Evolutionary conservation across 64 coral and sea anemone genomes (phyloP), one percentile per base, ranked within the genome.

Genomic region (Platygyra sinensis): DNA sequence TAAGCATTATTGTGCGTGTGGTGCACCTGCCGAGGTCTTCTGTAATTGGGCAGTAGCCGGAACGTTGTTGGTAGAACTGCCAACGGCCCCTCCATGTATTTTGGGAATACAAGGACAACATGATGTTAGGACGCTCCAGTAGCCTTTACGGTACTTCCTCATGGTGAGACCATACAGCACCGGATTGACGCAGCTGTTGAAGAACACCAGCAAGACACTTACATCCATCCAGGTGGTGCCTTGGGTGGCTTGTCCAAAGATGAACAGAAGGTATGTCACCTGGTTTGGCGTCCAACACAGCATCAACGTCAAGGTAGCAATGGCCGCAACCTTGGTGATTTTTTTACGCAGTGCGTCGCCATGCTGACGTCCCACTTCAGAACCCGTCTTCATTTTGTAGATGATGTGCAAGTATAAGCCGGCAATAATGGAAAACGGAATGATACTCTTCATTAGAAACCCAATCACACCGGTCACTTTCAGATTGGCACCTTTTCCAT

Each of bases 101-200:
- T 30, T 59, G 78, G 4, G 50, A 55, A 50, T 20, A 4, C 78
- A 29, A 39, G 24, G 78, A 54, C 78, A 80, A 29, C 49, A 46
- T 22, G 49, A 52, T 55, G 78, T 80, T 16, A 81, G 19, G 11
- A 52, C 76, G 17, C 75, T 79, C 89, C 64, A 91, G 42, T 91
- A 91, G 42, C 89, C 89, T 59, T 84, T 91, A 18, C 89, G 62
- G 61, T 83, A 84, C 79, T 83, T 84, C 64, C 60, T 75, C n/a
- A 79, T 91, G 3, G 89, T 62, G 13, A 91, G 50, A 15, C 67
- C 89, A 60, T 91, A 84, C 60, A 91, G 27, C 30, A 91, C 55
- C 55, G 89, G 89, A 75, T 91, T 91, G 55, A 91, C 71, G 78
- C 62, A 91, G 67, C 67, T 83, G 36, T 62, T 91, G 30, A 91